Evolutionary conservation across 2,888 invertebrate genomes (phyloP).

Genomic region (Brenthis ino): DNA sequence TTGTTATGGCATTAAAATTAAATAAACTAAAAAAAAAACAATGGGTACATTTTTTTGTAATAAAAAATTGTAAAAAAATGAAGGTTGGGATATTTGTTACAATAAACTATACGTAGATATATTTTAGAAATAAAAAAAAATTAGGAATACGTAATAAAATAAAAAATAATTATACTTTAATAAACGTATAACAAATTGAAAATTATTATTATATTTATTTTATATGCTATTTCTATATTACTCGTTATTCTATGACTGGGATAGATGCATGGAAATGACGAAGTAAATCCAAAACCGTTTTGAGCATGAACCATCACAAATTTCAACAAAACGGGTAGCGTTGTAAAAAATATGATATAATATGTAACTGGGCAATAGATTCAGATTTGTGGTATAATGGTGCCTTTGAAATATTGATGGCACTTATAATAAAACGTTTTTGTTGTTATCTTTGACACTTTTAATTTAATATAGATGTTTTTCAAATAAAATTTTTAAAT

Average conservation of each 20-base stretch:
- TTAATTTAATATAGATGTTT: not conserved
- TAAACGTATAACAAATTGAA: not conserved
- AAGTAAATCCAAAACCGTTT: constrained; percentile 18
- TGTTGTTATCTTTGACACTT: not conserved
- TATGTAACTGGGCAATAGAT: constrained; percentile 10
- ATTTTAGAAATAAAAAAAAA: too few species aligned
- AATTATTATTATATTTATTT: not conserved
- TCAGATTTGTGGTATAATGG: not conserved
- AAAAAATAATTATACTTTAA: not conserved
- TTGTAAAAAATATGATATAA: constrained; percentile 9
- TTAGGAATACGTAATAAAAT: too few species aligned
- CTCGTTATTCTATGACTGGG: constrained; percentile 7
- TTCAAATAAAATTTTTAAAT: not conserved
- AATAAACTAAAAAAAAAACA: too few species aligned
- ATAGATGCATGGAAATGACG: constrained; percentile 18
- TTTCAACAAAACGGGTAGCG: constrained; percentile 20
- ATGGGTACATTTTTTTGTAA: too few species aligned
- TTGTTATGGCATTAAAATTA: too few species aligned
- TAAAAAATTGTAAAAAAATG: too few species aligned
- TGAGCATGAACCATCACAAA: constrained; percentile 17
- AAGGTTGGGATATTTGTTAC: too few species aligned
- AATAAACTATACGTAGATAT: too few species aligned
- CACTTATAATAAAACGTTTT: not conserved
- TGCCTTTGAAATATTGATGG: not conserved
- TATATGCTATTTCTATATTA: not conserved